Conservation (phyloP, 2,113 vertebrate genomes). For the Platysteira castanea region DNA sequence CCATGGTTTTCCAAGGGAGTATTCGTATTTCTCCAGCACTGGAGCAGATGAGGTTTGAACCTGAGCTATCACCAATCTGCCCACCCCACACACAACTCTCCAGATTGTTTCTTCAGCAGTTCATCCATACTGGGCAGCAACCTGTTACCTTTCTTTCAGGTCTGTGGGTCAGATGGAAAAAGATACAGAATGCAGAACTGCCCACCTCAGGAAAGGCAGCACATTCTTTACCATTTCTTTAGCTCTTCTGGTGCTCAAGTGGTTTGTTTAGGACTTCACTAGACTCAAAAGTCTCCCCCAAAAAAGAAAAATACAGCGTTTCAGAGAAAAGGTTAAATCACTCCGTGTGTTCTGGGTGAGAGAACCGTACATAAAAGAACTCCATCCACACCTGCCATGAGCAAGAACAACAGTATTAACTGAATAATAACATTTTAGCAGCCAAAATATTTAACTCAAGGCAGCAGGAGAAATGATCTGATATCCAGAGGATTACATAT, state of each 20-base stretch:
- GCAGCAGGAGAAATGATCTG: not conserved
- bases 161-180: not conserved
- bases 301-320: not conserved
- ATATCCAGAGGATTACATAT: not conserved
- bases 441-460: not conserved
- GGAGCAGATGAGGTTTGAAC: not conserved
- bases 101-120: not conserved
- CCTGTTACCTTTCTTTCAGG: not conserved
- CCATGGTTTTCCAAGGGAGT: not conserved
- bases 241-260: not conserved
- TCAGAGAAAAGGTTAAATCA: not conserved
- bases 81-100: not conserved
- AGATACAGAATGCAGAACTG: not conserved
- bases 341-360: not conserved
- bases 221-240: not conserved
- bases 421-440: not conserved
- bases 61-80: fast-evolving
- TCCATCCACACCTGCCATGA: not conserved
- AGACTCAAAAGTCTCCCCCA: not conserved
- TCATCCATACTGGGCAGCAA: not conserved
- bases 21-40: not conserved
- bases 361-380: not conserved
- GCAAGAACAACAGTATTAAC: not conserved
- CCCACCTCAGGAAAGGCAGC: not conserved
- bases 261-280: not conserved